These are phyloP conservation scores for Hycleus cichorii DNA, from an alignment of 1,140 invertebrate species.

Conservation along the genomic window DNA sequence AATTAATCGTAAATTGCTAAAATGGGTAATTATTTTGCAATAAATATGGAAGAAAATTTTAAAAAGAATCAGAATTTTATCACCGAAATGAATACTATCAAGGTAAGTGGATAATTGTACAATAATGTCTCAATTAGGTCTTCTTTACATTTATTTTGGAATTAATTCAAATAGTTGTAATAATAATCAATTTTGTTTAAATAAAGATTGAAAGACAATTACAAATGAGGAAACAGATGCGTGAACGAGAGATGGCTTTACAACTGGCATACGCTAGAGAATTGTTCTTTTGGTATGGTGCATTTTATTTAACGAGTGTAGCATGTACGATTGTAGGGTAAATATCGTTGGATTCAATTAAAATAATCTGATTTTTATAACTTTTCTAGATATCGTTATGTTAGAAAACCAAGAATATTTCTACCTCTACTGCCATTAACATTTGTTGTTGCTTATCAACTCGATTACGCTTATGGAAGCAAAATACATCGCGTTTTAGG, in stretches of 20 bases:
- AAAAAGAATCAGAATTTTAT: conserved; percentile 67
- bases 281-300: conserved; percentile 61
- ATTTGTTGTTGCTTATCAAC: conserved; percentile 65
- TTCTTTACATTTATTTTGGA: too few relatives aligned
- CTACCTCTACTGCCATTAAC: conserved; percentile 60
- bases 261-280: conserved; percentile 64
- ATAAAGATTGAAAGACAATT: conserved; percentile 62
- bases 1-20: neutral
- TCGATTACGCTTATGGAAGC: conserved; percentile 68
- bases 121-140: neutral
- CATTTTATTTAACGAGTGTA: conserved; percentile 57
- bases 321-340: conserved; percentile 54
- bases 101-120: conserved; percentile 41
- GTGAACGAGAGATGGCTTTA: conserved; percentile 63
- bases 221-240: conserved; percentile 71
- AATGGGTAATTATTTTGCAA: conserved; percentile 33
- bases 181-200: conserved; percentile 9
- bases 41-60: conserved; percentile 38
- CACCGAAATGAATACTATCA: conserved; percentile 56
- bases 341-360: conserved; percentile 15
- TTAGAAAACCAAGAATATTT: conserved; percentile 51
- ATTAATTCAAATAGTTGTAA: neutral
- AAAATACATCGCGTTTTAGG: conserved; percentile 59
- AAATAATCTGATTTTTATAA: too few relatives aligned
- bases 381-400: conserved; percentile 50